Evolutionary conservation across 2,113 vertebrate species (phyloP), one percentile per base, ranked within the genome.

Genomic region (Chloropsis cyanopogon): DNA sequence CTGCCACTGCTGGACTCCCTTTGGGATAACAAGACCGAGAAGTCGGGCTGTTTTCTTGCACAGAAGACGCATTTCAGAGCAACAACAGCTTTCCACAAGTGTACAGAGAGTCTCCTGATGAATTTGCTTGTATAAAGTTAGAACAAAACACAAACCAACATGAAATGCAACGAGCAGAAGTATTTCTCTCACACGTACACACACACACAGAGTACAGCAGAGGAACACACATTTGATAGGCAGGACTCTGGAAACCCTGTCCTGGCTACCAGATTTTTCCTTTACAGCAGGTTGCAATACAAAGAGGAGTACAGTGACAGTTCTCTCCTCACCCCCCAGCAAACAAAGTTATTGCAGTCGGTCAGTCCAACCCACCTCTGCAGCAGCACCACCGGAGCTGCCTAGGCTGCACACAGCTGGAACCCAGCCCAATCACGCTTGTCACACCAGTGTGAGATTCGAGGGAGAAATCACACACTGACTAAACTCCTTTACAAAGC

Each of bases 261-360:
- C 76, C 80, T 79, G 88, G 86, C 87, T 96, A 94, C 84, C 64
- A 3, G 17, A 69, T 87, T 87, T 78, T 80, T 93, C 93, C 84
- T 90, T 91, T 96, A 96, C 85, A 96, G 90, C 85, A 92, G 76
- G 83, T 86, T 92, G 85, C 85, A 94, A 57, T 77, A 92, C 49
- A 86, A 90, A 93, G 92, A 95, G 91, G 84, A 95, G 90, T 94
- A 90, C 96, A 93, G 94, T 88, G 87, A 84, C 64, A 72, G 92
- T 87, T 90, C 63, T 73, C 50, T 70, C 84, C 57, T 78, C 28
- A 9, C 19, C 31, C 77, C 77, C 56, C 35, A 70, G 93, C 84
- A 95, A 96, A 95, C 95, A 93, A 93, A 94, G 86, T 95, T 95
- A 95, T 96, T 95, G 91, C 94, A 82, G 85, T 77, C 4, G 0